Evolutionary conservation across 2,888 invertebrate species (phyloP).

Genomic region (Morinoia aosen): DNA sequence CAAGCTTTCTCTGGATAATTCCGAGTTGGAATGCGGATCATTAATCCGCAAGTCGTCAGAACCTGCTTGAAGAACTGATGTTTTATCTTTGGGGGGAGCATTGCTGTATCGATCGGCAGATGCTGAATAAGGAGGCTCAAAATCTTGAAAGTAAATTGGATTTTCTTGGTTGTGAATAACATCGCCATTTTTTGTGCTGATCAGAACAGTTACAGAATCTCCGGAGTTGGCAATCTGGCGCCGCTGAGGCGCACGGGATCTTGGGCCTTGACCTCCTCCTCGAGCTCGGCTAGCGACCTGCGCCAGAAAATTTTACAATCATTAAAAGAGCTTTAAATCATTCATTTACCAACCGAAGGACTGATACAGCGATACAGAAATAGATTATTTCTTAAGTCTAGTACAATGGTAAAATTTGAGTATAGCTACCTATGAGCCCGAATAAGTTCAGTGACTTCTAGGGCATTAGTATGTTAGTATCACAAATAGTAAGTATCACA

Average conservation of each 20-base stretch:
- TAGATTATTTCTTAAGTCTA: too few species aligned
- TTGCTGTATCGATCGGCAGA: neutral
- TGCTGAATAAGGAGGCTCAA: neutral
- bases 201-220: neutral
- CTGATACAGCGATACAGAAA: too few species aligned
- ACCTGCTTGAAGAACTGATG: neutral
- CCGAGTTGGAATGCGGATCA: neutral
- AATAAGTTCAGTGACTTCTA: too few species aligned
- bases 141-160: constrained; percentile 25
- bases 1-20: neutral
- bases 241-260: neutral
- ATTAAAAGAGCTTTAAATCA: neutral
- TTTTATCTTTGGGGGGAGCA: neutral
- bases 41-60: neutral
- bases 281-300: neutral
- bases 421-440: too few species aligned
- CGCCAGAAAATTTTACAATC: neutral
- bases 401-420: too few species aligned
- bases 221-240: neutral
- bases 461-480: too few species aligned
- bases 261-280: neutral
- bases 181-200: neutral
- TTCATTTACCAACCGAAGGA: too few species aligned
- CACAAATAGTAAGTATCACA: too few species aligned
- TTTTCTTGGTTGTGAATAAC: neutral